Base-by-base conservation (phyloP, 2,888 invertebrate species). In the Oxystoma pomonae region DNA sequence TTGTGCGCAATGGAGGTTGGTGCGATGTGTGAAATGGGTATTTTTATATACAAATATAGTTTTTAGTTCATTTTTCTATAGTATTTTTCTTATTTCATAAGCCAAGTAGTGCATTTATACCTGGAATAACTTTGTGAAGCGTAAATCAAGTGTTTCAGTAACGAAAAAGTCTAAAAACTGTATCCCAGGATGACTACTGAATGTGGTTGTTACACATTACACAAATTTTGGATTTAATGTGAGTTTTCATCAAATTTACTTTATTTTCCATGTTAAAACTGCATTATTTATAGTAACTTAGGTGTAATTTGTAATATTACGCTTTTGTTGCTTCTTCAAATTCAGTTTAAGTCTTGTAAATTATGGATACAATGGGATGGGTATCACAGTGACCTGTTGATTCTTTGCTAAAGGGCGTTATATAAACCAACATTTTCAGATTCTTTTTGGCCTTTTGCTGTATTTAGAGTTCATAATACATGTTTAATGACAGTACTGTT, bases 171-270 rank as follows among this genome's bases (percentile, higher is more conserved):
- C 3, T 3, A 35, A 35, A 7, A 7, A 3, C 35, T 35, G 12
- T 12, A 35, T 12, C 5, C 35, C 3, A 35, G 12, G 3, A 67
- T 65, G 70, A 67, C 71, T 74, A 71, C 72, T 68, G 73, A 70
- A 71, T 70, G 69, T 70, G 73, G 70, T 72, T 72, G 73, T 72
- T 72, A 71, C 70, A 72, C 69, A 69, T 66, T 18, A 35, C n/a
- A n/a, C n/a, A n/a, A n/a, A n/a, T n/a, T n/a, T n/a, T n/a, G 35
- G 35, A 7, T 3, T 35, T 35, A 35, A 35, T 35, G 35, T 35
- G 35, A 35, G 35, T 35, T 35, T 35, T 35, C 35, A 35, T 35
- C 35, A 35, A 35, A 35, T 35, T 35, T 35, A 35, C 3, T 3
- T 35, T 7, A 12, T 35, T 35, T 35, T 35, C 35, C 35, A 35